Evolutionary conservation across 2,113 vertebrate genomes (phyloP).

Genomic region (Otus sunia): DNA sequence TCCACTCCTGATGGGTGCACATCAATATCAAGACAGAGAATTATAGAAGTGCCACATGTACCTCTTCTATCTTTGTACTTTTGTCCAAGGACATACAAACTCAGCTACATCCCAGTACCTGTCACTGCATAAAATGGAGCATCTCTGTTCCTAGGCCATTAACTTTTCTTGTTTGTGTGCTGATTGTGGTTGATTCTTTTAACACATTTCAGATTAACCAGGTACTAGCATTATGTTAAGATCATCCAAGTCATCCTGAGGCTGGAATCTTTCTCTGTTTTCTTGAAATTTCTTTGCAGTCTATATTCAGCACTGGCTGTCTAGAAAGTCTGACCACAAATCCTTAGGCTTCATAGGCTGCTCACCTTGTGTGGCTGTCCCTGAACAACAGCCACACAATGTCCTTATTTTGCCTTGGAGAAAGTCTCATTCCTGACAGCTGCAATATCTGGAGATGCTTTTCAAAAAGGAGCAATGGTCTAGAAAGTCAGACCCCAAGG

Average conservation of each 20-base stretch:
- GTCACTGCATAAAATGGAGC: not conserved
- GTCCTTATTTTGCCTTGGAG: not conserved
- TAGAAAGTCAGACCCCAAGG: not conserved
- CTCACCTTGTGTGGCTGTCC: not conserved
- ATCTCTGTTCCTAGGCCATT: not conserved
- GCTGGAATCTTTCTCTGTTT: not conserved
- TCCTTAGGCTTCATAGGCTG: not conserved
- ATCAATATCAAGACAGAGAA: not conserved
- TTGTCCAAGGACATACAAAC: not conserved
- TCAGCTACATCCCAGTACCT: not conserved
- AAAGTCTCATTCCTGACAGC: not conserved
- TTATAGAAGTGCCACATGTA: not conserved
- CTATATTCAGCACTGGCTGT: not conserved
- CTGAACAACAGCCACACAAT: not conserved
- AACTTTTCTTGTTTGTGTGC: not conserved
- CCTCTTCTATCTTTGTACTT: not conserved
- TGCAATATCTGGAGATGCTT: not conserved
- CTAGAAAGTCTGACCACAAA: not conserved
- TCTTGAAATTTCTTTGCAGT: not conserved
- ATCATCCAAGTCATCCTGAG: not conserved
- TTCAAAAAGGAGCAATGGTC: not conserved
- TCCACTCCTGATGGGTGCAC: not conserved
- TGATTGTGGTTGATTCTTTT: not conserved
- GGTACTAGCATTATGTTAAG: not conserved
- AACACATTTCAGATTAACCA: not conserved